These are phyloP conservation scores for Chaetops frenatus DNA, from an alignment of 2,113 vertebrate species.

Conservation along the genomic window DNA sequence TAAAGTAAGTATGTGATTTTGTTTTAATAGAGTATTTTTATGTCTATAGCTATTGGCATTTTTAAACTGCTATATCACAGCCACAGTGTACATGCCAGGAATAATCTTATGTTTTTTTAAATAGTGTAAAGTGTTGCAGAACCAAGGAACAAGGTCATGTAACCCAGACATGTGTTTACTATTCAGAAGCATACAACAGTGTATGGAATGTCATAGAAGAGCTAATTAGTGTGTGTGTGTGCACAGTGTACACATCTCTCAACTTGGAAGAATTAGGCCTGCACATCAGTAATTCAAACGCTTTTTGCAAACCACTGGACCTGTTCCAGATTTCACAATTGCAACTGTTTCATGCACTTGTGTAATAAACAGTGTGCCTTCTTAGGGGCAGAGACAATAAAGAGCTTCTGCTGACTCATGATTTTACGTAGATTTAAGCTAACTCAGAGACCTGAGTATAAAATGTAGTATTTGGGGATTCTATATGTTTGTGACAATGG, in stretches of 20 bases:
- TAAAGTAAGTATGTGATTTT: background rate
- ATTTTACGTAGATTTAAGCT: background rate
- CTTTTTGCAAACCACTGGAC: background rate
- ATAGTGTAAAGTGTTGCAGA: background rate
- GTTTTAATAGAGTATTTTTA: background rate
- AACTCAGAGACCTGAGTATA: background rate
- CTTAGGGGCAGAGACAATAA: background rate
- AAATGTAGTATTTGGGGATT: background rate
- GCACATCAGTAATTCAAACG: background rate
- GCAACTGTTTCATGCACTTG: background rate
- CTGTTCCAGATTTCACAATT: background rate
- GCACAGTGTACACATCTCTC: background rate
- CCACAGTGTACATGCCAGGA: background rate
- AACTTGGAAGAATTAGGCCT: background rate
- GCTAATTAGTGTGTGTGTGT: background rate
- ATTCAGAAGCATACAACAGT: fast-evolving
- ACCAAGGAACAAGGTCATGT: background rate
- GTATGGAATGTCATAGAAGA: background rate
- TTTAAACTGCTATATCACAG: background rate
- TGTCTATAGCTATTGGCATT: background rate
- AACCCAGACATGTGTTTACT: background rate
- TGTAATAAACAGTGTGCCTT: background rate
- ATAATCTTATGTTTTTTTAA: background rate
- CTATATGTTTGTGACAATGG: background rate
- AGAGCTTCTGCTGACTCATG: background rate